Evolutionary conservation across 2,113 vertebrate species (phyloP), one percentile per base, ranked within the genome.

Genomic region (Sula dactylatra): DNA sequence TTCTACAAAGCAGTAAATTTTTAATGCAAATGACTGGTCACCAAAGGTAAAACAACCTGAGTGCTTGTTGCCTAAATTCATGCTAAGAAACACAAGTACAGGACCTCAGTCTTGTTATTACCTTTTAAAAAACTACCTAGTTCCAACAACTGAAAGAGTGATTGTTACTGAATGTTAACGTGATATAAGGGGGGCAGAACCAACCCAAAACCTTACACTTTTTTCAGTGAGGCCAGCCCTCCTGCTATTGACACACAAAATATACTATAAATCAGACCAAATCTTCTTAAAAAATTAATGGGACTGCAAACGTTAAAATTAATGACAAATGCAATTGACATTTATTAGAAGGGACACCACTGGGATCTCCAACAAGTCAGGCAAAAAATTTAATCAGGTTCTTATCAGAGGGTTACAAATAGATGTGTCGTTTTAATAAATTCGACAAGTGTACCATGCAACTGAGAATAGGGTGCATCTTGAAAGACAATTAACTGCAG

Each of bases 381-480:
- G 86, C 82, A 93, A 94, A 92, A 94, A 92, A 77, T 82, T 54
- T 70, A 79, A 90, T 96, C 86, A 93, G 82, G 55, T 85, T 94
- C 74, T 85, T 87, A 78, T 61, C 40, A 82, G 86, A 90, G 74
- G 70, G 65, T 92, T 92, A 69, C 82, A 92, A 92, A 64, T 81
- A 82, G 64, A 88, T 85, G 73, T 82, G 89, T 82, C 78, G n/a
- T 82, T 90, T 90, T 73, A 87, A 88, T 94, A 82, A 61, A 59
- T 65, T 32, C 3, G 14, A 71, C 66, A 86, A 76, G 66, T 52
- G 67, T 49, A 64, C 52, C 67, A 40, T 36, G 31, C 64, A 45
- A 25, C 34, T 59, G 65, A 81, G 79, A 74, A 64, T 1, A 16
- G 36, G 65, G 81, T 44, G 38, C 58, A 29, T 76, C 47, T 83